A percentile compares a stretch with the other conserved stretches of the same genome.
Evolutionary conservation across 2,113 vertebrate species (phyloP).

Genomic region (Calcarius ornatus): DNA sequence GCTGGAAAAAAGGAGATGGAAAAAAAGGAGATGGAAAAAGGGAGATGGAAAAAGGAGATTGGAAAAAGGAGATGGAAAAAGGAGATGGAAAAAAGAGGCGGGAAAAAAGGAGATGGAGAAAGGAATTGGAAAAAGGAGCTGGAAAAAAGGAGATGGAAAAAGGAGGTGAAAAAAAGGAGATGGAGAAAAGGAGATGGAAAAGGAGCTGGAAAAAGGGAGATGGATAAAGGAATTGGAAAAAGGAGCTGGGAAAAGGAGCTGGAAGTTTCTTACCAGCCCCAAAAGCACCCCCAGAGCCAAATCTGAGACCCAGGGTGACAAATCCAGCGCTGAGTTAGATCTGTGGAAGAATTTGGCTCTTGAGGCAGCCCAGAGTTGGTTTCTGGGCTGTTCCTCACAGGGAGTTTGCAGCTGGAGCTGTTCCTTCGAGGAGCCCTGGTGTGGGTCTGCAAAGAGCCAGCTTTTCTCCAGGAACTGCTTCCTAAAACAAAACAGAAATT

Average conservation of each 20-base stretch:
- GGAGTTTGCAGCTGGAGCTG: background rate
- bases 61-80: too few relatives aligned
- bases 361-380: background rate
- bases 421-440: background rate
- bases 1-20: too few relatives aligned
- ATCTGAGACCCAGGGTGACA: background rate
- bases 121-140: too few relatives aligned
- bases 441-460: background rate
- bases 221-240: too few relatives aligned
- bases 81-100: too few relatives aligned
- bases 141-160: too few relatives aligned
- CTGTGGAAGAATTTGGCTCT: background rate
- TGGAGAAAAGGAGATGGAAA: background rate
- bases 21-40: too few relatives aligned
- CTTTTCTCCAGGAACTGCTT: background rate
- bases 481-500: background rate
- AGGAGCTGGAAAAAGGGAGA: background rate
- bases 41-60: too few relatives aligned
- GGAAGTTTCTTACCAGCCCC: background rate
- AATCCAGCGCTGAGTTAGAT: background rate
- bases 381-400: fast-evolving
- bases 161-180: too few relatives aligned
- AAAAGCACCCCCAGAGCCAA: fast-evolving
- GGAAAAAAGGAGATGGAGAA: background rate
- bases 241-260: background rate